Percentiles rank a stretch among this genome's conserved stretches.
Evolutionary conservation across 2,797 vertebrate genomes (phyloP).

Genomic region (Rhabdomys pumilio): DNA sequence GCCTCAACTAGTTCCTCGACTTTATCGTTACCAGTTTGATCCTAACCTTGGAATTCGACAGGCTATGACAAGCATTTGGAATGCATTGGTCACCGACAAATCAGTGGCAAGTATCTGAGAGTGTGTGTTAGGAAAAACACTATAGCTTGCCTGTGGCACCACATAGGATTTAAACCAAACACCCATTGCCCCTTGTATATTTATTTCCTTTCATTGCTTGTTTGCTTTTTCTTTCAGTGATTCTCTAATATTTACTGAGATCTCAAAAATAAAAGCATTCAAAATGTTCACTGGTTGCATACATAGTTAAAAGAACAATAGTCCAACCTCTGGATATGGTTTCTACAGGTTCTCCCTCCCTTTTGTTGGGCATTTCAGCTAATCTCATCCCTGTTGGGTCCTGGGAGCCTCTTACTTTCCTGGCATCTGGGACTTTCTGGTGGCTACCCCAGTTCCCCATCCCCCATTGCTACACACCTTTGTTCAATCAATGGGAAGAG

Average conservation of each 20-base stretch:
- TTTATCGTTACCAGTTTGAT: constrained; percentile 99
- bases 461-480: too few relatives aligned
- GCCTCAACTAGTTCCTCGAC: constrained; percentile 96
- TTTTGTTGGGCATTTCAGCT: too few relatives aligned
- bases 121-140: not conserved
- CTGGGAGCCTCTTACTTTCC: too few relatives aligned
- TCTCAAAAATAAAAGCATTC: constrained; percentile 30
- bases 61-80: constrained; percentile 99
- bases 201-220: constrained; percentile 31
- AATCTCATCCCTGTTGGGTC: too few relatives aligned
- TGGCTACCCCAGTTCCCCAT: too few relatives aligned
- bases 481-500: too few relatives aligned
- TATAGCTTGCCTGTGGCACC: not conserved
- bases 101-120: constrained; percentile 91
- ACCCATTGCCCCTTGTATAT: not conserved
- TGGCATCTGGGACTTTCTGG: too few relatives aligned
- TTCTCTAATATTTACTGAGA: constrained; percentile 37
- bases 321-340: too few relatives aligned
- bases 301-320: not conserved
- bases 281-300: not conserved
- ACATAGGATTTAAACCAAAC: not conserved
- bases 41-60: constrained; percentile 97
- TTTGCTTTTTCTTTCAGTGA: constrained; percentile 34
- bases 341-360: too few relatives aligned
- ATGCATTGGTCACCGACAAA: constrained; percentile 97